Evolutionary conservation across 2,113 vertebrate genomes (phyloP), one percentile per base, ranked within the genome.

Genomic region (Grantiella picta): DNA sequence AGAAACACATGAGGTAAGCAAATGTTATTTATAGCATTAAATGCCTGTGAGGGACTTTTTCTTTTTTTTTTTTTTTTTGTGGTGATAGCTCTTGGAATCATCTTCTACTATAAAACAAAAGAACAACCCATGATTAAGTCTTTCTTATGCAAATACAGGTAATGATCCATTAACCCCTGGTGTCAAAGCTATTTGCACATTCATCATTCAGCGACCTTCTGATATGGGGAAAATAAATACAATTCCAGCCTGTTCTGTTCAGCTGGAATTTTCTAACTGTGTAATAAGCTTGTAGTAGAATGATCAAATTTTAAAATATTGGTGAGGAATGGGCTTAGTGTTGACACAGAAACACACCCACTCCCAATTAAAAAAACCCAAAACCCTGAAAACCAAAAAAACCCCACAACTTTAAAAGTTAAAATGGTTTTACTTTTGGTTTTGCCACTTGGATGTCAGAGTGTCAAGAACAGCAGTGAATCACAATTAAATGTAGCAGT

Each of bases 1-100:
- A 83, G 91, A 28, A 86, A 86, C 22, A 35, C 3, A 24, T 87
- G 75, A 88, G 49, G 60, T 40, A 36, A 97, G 86, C 50, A 87
- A 81, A 68, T 64, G 69, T 35, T 96, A 95, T 92, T 95, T 92
- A 87, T 93, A 77, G 70, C 23, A 19, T 44, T 36, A 12, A 36
- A 23, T 19, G 11, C 18, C 17, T 38, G 20, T 31, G 73, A 76
- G 13, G 4, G 0, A 28, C n/a, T n/a, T n/a, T 53, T n/a, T 1
- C 5, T 6, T 53, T 28, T 36, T 54, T 36, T 20, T 50, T 57
- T 22, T 27, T 59, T 50, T 66, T 18, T 15, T 23, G 10, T 49
- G 13, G 7, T 24, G 66, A 7, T 42, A n/a, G 11, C 11, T 91
- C 61, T 29, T 64, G 5, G 20, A 35, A 52, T 64, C 31, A 40